phyloP scores from a whole-genome alignment of 2,888 invertebrate species.

The Bombylius major region DNA sequence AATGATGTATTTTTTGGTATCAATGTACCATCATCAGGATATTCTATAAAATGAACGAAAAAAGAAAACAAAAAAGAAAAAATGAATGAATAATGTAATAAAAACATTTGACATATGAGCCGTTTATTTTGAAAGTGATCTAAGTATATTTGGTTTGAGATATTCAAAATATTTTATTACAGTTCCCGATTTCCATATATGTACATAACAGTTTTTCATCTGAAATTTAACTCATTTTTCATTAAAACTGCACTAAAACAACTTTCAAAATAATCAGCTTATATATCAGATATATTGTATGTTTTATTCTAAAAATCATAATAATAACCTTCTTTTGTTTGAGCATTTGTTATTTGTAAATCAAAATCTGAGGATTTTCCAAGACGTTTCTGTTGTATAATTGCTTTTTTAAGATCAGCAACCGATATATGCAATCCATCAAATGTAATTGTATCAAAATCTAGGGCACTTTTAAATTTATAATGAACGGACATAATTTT shows the following conservation, averaged over 20 bases:
- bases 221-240: no score
- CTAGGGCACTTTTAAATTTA: conserved; percentile 93
- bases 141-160: no score
- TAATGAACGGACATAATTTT: conserved; percentile 85
- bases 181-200: no score
- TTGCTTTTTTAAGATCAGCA: conserved; percentile 86
- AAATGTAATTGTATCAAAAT: conserved; percentile 92
- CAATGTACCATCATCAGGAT: conserved; percentile 76
- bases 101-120: background rate
- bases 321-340: conserved; percentile 80
- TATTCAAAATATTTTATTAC: no score
- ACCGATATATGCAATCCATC: conserved; percentile 95
- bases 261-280: no score
- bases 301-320: no score
- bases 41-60: conserved; percentile 46
- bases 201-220: no score
- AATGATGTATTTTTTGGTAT: conserved; percentile 97
- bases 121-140: no score
- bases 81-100: background rate
- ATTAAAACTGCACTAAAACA: no score
- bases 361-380: conserved; percentile 92
- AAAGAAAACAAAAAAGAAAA: background rate
- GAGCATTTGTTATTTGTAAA: conserved; percentile 90
- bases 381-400: conserved; percentile 88
- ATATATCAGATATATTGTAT: no score